Percentiles rank a stretch among this genome's conserved stretches.
Conservation (phyloP, 2,888 invertebrate genomes). For the Celastrina argiolus region DNA sequence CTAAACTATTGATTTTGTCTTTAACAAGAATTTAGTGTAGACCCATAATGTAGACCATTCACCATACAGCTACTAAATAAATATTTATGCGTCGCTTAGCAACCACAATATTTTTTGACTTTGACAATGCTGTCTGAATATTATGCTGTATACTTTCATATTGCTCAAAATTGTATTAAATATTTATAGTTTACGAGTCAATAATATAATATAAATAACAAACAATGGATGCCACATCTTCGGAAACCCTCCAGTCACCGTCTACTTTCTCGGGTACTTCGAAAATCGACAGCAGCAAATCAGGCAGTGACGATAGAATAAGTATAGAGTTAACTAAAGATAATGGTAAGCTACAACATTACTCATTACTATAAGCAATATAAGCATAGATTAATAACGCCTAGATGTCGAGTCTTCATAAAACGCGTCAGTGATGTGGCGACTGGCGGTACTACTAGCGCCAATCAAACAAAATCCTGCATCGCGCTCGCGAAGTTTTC, state of each 20-base stretch:
- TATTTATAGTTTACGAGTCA: background rate
- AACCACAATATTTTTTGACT: background rate
- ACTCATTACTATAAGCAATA: background rate
- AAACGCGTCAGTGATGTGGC: too few species aligned
- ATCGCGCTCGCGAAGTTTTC: too few species aligned
- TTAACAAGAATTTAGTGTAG: too few species aligned
- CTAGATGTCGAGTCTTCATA: too few species aligned
- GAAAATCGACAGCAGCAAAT: conserved; percentile 49
- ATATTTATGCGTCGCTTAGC: background rate
- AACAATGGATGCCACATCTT: conserved; percentile 44
- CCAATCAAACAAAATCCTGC: too few species aligned
- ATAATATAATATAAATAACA: background rate
- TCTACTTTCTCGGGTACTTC: conserved; percentile 54
- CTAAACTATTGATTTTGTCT: too few species aligned
- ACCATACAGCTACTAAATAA: too few species aligned
- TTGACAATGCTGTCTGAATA: background rate
- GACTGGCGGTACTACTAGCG: too few species aligned
- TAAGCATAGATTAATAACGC: too few species aligned
- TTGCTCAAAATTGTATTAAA: too few species aligned
- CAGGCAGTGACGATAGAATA: conserved; percentile 40
- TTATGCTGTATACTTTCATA: too few species aligned
- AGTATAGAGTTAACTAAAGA: conserved; percentile 58
- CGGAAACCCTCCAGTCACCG: conserved; percentile 50
- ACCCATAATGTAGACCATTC: too few species aligned
- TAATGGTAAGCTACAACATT: conserved; percentile 47